Percentiles rank a stretch among this genome's conserved stretches.
Evolutionary conservation across 2,888 invertebrate species (phyloP).

Genomic region (Craniophora ligustri): DNA sequence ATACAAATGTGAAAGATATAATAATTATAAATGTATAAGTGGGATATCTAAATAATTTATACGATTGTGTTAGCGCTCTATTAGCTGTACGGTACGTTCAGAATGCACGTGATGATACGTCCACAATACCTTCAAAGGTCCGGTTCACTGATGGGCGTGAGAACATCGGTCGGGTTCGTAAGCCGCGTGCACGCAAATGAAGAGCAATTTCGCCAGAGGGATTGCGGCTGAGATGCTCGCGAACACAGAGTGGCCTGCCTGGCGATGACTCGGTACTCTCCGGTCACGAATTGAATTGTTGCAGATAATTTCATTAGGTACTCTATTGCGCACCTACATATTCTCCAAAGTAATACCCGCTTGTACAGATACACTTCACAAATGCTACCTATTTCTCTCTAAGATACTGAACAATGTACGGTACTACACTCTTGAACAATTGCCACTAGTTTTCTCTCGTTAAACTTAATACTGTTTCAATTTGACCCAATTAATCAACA

Average conservation of each 20-base stretch:
- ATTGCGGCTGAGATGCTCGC: slow-evolving; percentile 72
- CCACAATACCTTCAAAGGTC: slow-evolving; percentile 59
- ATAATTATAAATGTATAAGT: slow-evolving; percentile 68
- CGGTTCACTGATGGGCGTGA: slow-evolving; percentile 72
- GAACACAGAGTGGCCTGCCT: slow-evolving; percentile 54
- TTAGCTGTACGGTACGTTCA: slow-evolving; percentile 55
- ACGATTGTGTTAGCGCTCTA: slow-evolving; percentile 69
- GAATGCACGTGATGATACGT: slow-evolving; percentile 58
- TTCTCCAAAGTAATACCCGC: slow-evolving; percentile 28
- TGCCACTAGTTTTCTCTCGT: slow-evolving; percentile 54
- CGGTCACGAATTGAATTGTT: slow-evolving; percentile 79
- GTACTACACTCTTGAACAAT: slow-evolving; percentile 38
- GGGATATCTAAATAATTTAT: slow-evolving; percentile 66
- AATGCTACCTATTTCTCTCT: slow-evolving; percentile 27
- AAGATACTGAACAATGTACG: slow-evolving; percentile 24
- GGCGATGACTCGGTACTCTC: slow-evolving; percentile 51
- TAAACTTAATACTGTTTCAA: slow-evolving; percentile 54
- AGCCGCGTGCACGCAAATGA: slow-evolving; percentile 79
- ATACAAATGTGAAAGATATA: slow-evolving; percentile 67
- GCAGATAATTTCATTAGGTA: slow-evolving; percentile 76
- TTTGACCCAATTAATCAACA: slow-evolving; percentile 59
- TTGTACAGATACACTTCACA: slow-evolving; percentile 22
- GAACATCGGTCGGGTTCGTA: slow-evolving; percentile 70
- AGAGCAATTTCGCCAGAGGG: slow-evolving; percentile 79
- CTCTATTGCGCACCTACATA: slow-evolving; percentile 54